phyloP scores from a whole-genome alignment of 1,140 invertebrate species.

The Leptopilina boulardi region DNA sequence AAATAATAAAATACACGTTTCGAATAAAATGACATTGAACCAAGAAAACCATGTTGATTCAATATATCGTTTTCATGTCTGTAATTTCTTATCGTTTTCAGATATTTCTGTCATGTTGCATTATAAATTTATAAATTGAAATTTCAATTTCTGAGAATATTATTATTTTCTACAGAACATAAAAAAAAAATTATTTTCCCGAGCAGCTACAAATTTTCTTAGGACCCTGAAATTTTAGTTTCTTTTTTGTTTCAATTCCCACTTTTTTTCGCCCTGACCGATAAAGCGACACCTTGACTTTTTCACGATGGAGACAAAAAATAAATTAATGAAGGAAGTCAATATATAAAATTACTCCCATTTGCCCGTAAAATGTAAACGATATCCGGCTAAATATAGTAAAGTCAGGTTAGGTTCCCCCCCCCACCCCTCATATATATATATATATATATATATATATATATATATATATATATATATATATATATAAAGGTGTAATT shows the following conservation, averaged over 20 bases:
- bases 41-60: constrained; percentile 3
- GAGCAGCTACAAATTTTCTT: not conserved
- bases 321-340: constrained; percentile 5
- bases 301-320: not conserved
- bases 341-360: constrained; percentile 12
- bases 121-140: not conserved
- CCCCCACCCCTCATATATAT: not conserved
- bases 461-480: not conserved
- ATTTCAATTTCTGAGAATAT: constrained; percentile 3
- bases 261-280: not conserved
- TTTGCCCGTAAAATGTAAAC: not conserved
- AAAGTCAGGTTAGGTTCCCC: not conserved
- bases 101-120: constrained; percentile 7
- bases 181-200: constrained; percentile 1
- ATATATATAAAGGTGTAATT: constrained; percentile 7
- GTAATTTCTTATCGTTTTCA: constrained; percentile 17
- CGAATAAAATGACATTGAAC: not conserved
- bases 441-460: not conserved
- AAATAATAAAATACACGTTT: not conserved
- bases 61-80: not conserved
- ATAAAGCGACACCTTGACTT: not conserved
- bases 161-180: not conserved
- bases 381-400: constrained; percentile 19
- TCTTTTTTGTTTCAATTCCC: not conserved
- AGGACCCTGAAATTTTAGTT: not conserved